Evolutionary conservation across 1,140 invertebrate species (phyloP).

Genomic region (Maconellicoccus hirsutus): DNA sequence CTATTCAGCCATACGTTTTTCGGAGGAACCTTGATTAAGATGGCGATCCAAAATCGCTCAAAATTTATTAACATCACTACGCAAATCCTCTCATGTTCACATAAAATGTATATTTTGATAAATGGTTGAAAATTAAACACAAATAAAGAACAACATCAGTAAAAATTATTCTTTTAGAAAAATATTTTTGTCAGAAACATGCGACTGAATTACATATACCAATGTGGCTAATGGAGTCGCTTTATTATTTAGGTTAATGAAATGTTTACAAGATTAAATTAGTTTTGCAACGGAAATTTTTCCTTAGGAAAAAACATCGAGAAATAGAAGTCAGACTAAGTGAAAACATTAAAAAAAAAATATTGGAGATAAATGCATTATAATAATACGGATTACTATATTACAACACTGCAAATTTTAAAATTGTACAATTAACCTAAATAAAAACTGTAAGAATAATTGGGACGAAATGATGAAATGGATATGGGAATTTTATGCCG

Average conservation of each 20-base stretch:
- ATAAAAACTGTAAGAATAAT: constrained; percentile 6
- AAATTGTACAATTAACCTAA: background rate
- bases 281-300: background rate
- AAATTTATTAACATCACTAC: too few species aligned
- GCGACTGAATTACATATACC: background rate
- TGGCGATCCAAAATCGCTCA: too few species aligned
- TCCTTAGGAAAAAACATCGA: background rate
- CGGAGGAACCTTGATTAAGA: too few species aligned
- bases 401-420: background rate
- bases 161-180: constrained; percentile 10
- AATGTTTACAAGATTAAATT: background rate
- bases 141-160: background rate
- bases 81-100: too few species aligned
- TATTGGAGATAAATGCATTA: background rate
- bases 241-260: background rate
- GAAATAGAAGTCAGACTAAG: background rate
- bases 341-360: background rate
- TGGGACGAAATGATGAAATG: background rate
- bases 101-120: too few species aligned
- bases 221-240: background rate
- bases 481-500: background rate
- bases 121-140: too few species aligned
- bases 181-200: constrained; percentile 6
- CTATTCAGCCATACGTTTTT: too few species aligned
- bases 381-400: background rate